Conservation (phyloP, 1,140 invertebrate genomes). For the Pseudobourletiella spinata region DNA sequence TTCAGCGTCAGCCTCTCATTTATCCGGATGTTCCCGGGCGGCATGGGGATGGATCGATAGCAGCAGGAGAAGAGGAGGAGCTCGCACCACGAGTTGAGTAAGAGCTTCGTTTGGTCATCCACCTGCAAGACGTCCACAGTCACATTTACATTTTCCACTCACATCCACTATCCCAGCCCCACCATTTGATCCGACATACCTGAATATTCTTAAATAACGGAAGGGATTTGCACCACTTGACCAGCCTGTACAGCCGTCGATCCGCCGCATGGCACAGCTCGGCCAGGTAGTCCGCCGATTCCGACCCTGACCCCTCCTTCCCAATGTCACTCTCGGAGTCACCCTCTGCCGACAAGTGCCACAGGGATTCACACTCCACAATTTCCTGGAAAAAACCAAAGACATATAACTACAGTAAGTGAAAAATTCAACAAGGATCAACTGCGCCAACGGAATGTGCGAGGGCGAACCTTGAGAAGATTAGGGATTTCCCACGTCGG, state of each 20-base stretch:
- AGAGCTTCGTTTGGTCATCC: constrained; percentile 90
- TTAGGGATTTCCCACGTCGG: constrained; percentile 36
- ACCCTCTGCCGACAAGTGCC: constrained; percentile 31
- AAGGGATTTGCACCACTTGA: constrained; percentile 93
- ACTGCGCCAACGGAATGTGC: neutral
- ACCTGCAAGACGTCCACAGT: constrained; percentile 55
- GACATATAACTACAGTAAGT: neutral
- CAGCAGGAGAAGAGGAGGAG: constrained; percentile 78
- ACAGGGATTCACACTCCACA: constrained; percentile 34
- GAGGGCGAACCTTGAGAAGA: constrained; percentile 35
- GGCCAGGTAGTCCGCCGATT: constrained; percentile 70
- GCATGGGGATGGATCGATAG: constrained; percentile 44
- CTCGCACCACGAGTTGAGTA: constrained; percentile 97
- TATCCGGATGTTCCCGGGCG: constrained; percentile 36
- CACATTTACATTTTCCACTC: too few relatives aligned
- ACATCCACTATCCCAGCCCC: too few relatives aligned
- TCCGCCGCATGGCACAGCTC: constrained; percentile 89
- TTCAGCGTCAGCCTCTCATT: constrained; percentile 33
- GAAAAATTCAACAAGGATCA: neutral
- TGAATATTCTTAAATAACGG: constrained; percentile 94
- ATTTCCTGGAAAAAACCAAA: constrained; percentile 25
- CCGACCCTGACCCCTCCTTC: constrained; percentile 50
- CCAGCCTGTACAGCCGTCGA: constrained; percentile 91
- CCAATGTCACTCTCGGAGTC: constrained; percentile 42
- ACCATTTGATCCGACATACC: too few relatives aligned